Base-by-base conservation (phyloP, 2,113 vertebrate genomes). In the Heterotilapia buettikoferi region DNA sequence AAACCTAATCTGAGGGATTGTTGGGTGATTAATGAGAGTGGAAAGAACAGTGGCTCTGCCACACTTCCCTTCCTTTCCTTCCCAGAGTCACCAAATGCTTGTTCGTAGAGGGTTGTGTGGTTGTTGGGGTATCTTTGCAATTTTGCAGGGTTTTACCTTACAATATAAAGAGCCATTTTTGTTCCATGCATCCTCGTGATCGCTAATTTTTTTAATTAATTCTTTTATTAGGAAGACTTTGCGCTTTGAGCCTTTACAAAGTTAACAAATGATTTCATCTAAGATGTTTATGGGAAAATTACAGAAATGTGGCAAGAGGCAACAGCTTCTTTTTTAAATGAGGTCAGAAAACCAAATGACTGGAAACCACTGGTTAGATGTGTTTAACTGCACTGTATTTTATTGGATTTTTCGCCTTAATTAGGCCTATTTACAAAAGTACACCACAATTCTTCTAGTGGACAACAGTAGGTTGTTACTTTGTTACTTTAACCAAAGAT, bases 131-230 rank as follows among this genome's bases (percentile, higher is more conserved):
- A 47, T 76, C 14, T 76, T 43, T 47, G 16, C 43, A 47, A 76
- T 18, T 68, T 68, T 38, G 31, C 13, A 7, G 10, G 33, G 61
- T 66, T 66, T 21, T 66, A 66, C 31, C 10, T 38, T 66, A 21
- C 6, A 38, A 66, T 38, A 38, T n/a, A 66, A 66, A 66, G 31
- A 33, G 33, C 33, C 6, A 18, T 45, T 45, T 73, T 73, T 73
- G 8, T 73, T 73, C 38, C 66, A 43, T 43, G 12, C n/a, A 43
- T 71, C 66, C 66, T 6, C 1, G 1, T 50, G 43, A 12, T 76
- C 0, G 13, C 9, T 19, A 5, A 12, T 50, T 76, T 29, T 56
- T 68, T 5, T 0, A 7, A 66, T 38, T 21, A n/a, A 31, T 76
- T 31, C 1, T 19, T 76, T 78, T 50, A 29, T 78, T 31, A 18